Evolutionary conservation across 1,140 invertebrate genomes (phyloP).

Genomic region (Nebria ingens): DNA sequence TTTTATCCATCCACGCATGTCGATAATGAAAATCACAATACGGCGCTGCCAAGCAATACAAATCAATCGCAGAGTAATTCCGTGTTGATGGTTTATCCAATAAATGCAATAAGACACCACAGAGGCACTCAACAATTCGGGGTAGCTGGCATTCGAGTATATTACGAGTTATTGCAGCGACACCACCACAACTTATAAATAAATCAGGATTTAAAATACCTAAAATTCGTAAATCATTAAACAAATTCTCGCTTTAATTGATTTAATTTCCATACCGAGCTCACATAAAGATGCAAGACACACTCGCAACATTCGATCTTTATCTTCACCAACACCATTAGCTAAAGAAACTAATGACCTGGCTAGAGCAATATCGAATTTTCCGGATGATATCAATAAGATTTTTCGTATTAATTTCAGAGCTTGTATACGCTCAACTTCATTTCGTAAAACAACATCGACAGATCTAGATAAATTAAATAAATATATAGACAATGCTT

Average conservation of each 20-base stretch:
- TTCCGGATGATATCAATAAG: conserved; percentile 50
- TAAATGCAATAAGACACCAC: conserved; percentile 76
- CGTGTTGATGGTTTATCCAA: conserved; percentile 80
- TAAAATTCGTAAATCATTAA: conserved; percentile 24
- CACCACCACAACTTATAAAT: conserved; percentile 72
- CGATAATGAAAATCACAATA: conserved; percentile 85
- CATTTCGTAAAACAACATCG: conserved; percentile 74
- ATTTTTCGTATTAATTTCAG: conserved; percentile 68
- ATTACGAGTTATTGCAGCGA: conserved; percentile 69
- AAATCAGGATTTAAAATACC: conserved; percentile 72
- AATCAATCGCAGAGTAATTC: conserved; percentile 56
- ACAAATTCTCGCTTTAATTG: neutral
- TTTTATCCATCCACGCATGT: conserved; percentile 34
- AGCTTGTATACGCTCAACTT: conserved; percentile 82
- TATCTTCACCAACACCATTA: conserved; percentile 64
- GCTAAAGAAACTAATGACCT: conserved; percentile 72
- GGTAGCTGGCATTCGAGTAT: conserved; percentile 70
- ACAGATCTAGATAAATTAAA: conserved; percentile 55
- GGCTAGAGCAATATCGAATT: conserved; percentile 53
- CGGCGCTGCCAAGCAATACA: conserved; percentile 78
- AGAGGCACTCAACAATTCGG: conserved; percentile 70
- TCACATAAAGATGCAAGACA: conserved; percentile 80
- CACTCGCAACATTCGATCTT: conserved; percentile 67
- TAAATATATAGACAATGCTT: conserved; percentile 10
- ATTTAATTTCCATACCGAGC: conserved; percentile 46